These are phyloP conservation scores for Drosophila aldrichi DNA, from an alignment of 2,888 invertebrate genomes.

Conservation along the genomic window DNA sequence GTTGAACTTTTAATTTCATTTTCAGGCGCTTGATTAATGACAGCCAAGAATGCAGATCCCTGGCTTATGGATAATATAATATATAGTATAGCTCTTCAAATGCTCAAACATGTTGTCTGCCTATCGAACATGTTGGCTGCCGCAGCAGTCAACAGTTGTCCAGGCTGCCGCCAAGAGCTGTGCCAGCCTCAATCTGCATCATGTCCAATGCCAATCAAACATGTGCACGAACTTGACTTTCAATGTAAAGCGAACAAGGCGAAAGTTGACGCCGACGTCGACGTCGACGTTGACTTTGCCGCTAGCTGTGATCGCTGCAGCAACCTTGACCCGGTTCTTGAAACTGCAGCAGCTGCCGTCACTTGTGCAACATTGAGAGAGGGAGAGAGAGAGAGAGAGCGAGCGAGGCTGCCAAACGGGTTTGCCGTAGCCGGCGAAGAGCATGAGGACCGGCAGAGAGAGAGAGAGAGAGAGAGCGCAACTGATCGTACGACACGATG, in stretches of 20 bases:
- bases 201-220: constrained; percentile 75
- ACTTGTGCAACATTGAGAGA: constrained; percentile 59
- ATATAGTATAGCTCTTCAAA: background rate
- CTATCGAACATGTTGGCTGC: constrained; percentile 42
- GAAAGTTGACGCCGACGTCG: constrained; percentile 58
- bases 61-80: too few relatives aligned
- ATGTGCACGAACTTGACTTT: constrained; percentile 80
- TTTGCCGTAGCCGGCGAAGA: constrained; percentile 60
- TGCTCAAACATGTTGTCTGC: constrained; percentile 28
- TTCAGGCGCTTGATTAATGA: constrained; percentile 51
- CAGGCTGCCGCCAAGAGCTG: constrained; percentile 23
- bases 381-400: too few relatives aligned
- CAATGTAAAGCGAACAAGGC: constrained; percentile 79
- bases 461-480: too few relatives aligned
- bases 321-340: constrained; percentile 85
- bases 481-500: constrained; percentile 11
- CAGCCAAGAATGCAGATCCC: background rate
- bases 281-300: constrained; percentile 36
- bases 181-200: constrained; percentile 16
- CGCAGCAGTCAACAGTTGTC: background rate
- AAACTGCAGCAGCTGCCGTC: constrained; percentile 77
- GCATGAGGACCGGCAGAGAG: background rate
- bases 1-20: constrained; percentile 43
- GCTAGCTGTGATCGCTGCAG: constrained; percentile 67
- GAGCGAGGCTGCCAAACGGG: constrained; percentile 71